Base-by-base conservation (phyloP, 23 tunicate genomes). In the Halocynthia aurantium region DNA sequence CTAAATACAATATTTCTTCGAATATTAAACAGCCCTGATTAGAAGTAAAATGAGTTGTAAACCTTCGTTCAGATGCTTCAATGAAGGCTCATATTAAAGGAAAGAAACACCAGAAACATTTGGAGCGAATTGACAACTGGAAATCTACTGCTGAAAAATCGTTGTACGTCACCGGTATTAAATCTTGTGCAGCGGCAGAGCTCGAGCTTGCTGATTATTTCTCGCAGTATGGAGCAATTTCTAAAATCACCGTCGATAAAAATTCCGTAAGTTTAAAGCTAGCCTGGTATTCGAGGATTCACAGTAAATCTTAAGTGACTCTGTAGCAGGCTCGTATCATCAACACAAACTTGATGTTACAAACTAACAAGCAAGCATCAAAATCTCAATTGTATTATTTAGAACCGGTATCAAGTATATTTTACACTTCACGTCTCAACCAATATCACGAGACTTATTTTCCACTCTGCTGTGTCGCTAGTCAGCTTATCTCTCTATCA, bases 131-230 rank as follows among this genome's bases (percentile, higher is more conserved):
- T 22, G 64, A 84, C 22, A 76, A 84, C 55, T 79, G 85, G 79
- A 67, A 31, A 17, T 61, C 64, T 11, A 67, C 57, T 50, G 96
- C 96, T 6, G 40, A 50, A 49, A 55, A 77, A 21, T 89, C 96
- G 49, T 44, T 89, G 7, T 89, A 83, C 76, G 88, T 89, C 18
- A 50, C 76, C 12, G 87, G 87, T 50, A 68, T 84, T 40, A 84
- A 78, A 53, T n/a, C 52, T 7, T 51, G 80, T 11, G 64, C 81
- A 9, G 82, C 70, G 51, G 96, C 89, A n/a, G 96, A 89, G 71
- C 56, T 89, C 20, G 22, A 85, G 8, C 64, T 89, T 55, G 96
- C 96, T 8, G 96, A 89, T 78, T 89, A 84, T 67, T 89, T 89
- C 87, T 70, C 77, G 7, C 22, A 70, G 17, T 84, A 49, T 76